Evolutionary conservation across 1,140 invertebrate genomes (phyloP), one percentile per base, ranked within the genome.

Genomic region (Xylocopa sonorina): DNA sequence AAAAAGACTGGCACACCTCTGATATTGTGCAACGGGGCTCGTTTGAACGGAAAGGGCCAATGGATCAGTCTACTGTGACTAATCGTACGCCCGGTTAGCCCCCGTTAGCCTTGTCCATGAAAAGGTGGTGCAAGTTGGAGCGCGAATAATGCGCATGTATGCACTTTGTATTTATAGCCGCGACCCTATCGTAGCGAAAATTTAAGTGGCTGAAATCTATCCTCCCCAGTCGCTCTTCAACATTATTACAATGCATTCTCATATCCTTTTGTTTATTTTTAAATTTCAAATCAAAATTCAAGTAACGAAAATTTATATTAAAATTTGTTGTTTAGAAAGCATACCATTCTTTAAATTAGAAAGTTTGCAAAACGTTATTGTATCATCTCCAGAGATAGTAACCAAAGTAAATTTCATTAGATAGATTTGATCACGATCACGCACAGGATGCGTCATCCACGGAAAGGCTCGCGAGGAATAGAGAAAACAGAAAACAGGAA

Each of bases 71-170:
- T 78, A 71, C 75, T 29, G 75, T 78, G 43, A 78, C 55, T 78
- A 78, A 78, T 78, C 55, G 43, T 71, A n/a, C 41, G 32, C 32
- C 46, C 24, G 66, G 51, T 69, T n/a, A n/a, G n/a, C n/a, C n/a
- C n/a, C n/a, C n/a, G n/a, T n/a, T n/a, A 77, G 75, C 75, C 75
- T 78, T 78, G 75, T 78, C 75, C 75, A 78, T 78, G 75, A 78
- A 78, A 78, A 78, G 75, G 67, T 71, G 67, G 66, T 71, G 75
- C 55, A 69, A 78, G 75, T 71, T 78, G 75, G 75, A 78, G 75
- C 64, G 74, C 75, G 55, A 78, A 78, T 78, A 60, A 78, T 57
- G 75, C 66, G 75, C 75, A 51, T 71, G 55, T 67, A 78, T 78
- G 75, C 75, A 78, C 51, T 71, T 71, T 60, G 75, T 78, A 78